Evolutionary conservation across 2,888 invertebrate species (phyloP).

Genomic region (Chalcosyrphus nemorum): DNA sequence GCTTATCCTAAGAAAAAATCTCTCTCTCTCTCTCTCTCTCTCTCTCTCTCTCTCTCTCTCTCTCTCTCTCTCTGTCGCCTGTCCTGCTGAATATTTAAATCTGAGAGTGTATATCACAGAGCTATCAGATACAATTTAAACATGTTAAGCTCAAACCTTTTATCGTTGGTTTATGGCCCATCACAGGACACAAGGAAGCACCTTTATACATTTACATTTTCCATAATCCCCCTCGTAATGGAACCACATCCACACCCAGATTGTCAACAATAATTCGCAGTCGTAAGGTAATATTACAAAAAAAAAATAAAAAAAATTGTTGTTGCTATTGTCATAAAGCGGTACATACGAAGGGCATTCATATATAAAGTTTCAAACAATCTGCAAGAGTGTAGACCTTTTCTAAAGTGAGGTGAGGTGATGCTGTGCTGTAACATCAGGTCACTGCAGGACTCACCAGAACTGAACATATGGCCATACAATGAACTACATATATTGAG

Average conservation of each 20-base stretch:
- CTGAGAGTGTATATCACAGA: background rate
- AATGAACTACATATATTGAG: slow-evolving; percentile 64
- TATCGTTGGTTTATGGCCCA: slow-evolving; percentile 37
- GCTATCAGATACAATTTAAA: slow-evolving; percentile 47
- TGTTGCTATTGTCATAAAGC: slow-evolving; percentile 22
- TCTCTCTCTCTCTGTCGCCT: no score
- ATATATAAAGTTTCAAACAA: slow-evolving; percentile 31
- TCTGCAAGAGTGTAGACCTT: background rate
- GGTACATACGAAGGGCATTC: slow-evolving; percentile 17
- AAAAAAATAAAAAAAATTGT: slow-evolving; percentile 7
- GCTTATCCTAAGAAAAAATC: background rate
- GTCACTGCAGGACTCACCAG: slow-evolving; percentile 47
- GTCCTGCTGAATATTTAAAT: background rate
- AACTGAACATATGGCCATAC: slow-evolving; percentile 63
- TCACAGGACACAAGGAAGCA: slow-evolving; percentile 40
- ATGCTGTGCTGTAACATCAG: slow-evolving; percentile 59
- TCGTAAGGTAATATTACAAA: slow-evolving; percentile 40
- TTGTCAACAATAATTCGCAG: slow-evolving; percentile 58
- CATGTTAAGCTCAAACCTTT: slow-evolving; percentile 44
- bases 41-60: no score
- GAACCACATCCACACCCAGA: slow-evolving; percentile 33
- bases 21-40: no score
- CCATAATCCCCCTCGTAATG: slow-evolving; percentile 14
- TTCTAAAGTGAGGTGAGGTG: slow-evolving; percentile 8
- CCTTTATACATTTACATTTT: slow-evolving; percentile 20